Evolutionary conservation across 2,888 invertebrate genomes (phyloP), one percentile per base, ranked within the genome.

Genomic region (Resseliella maxima): DNA sequence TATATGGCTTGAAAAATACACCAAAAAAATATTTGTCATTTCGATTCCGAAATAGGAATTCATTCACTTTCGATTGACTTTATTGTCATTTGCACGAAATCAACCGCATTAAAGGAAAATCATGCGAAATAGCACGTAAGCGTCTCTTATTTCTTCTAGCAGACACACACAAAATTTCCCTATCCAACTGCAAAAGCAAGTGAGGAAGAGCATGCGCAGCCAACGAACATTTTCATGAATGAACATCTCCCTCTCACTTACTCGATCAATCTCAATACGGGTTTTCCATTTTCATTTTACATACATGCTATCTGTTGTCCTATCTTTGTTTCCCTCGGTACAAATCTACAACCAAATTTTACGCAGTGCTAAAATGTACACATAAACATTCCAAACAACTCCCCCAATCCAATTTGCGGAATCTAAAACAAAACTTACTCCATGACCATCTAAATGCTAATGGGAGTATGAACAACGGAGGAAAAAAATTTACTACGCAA

Each of bases 301-400:
- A n/a, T n/a, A n/a, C n/a, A n/a, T n/a, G n/a, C n/a, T n/a, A n/a
- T n/a, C n/a, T n/a, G n/a, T n/a, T n/a, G n/a, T n/a, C n/a, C n/a
- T n/a, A n/a, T n/a, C n/a, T n/a, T n/a, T n/a, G n/a, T n/a, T n/a
- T n/a, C n/a, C n/a, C n/a, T n/a, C n/a, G n/a, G n/a, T 12, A 41
- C 41, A 41, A 41, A 41, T 50, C 46, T 50, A 50, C 46, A 50
- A 50, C 46, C 46, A 18, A 50, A 15, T 50, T 72, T 72, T 72
- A 72, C 72, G 72, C 72, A 72, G 72, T 31, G 35, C 31, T 15
- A 72, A 72, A 72, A 31, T 31, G 72, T 12, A 41, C 72, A 72
- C 31, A 15, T 31, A 72, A 0, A 31, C 72, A 6, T 59, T 59
- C 12, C 3, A 24, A 8, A 24, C 5, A 59, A 2, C 21, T 50